Evolutionary conservation across 1,140 invertebrate species (phyloP).

Genomic region (Mylabris phalerata): DNA sequence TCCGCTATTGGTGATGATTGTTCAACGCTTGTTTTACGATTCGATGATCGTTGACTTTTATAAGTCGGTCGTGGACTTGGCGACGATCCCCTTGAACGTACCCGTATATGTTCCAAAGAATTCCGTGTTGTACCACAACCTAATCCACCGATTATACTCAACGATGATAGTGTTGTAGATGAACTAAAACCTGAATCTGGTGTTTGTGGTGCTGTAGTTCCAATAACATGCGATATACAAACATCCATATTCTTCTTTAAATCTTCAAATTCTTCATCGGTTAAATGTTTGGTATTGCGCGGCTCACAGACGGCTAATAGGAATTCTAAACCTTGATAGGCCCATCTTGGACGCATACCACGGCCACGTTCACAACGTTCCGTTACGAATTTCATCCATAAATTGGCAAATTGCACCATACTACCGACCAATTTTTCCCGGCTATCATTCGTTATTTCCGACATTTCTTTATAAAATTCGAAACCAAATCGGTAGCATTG

Average conservation of each 20-base stretch:
- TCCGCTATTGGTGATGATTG: conserved; percentile 32
- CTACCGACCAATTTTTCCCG: conserved; percentile 29
- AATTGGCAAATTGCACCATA: conserved; percentile 68
- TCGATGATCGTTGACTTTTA: conserved; percentile 35
- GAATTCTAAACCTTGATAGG: conserved; percentile 79
- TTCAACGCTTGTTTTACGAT: conserved; percentile 38
- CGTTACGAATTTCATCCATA: conserved; percentile 84
- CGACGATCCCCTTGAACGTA: conserved; percentile 33
- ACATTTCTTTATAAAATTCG: conserved; percentile 80
- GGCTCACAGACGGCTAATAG: conserved; percentile 76
- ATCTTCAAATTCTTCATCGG: conserved; percentile 69
- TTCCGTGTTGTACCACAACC: conserved; percentile 31
- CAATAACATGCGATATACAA: conserved; percentile 76
- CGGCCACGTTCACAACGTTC: conserved; percentile 75
- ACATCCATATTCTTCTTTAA: conserved; percentile 42
- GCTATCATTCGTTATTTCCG: conserved; percentile 35
- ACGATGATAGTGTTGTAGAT: conserved; percentile 13
- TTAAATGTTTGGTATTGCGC: conserved; percentile 64
- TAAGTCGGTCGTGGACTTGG: conserved; percentile 37
- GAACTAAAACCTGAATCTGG: conserved; percentile 41
- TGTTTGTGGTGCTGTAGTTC: conserved; percentile 46
- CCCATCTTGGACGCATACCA: conserved; percentile 77
- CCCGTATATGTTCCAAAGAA: conserved; percentile 33
- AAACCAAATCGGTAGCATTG: conserved; percentile 85
- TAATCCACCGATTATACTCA: too few relatives aligned